These are phyloP conservation scores for Poecile montanus DNA, from an alignment of 2,797 vertebrate species.

Conservation along the genomic window DNA sequence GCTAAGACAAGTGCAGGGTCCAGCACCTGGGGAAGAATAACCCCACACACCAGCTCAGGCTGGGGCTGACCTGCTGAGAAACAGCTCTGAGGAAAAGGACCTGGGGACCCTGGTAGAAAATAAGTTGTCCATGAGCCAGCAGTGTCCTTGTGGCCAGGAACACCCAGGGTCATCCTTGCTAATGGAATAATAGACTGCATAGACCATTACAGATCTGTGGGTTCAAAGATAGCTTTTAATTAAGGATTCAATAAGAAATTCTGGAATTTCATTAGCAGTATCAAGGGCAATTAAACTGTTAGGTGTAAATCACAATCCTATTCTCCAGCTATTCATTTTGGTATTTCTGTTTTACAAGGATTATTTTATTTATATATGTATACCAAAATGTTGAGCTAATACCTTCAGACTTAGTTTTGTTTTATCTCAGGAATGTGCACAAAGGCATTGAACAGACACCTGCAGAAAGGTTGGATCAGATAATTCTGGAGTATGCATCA, in stretches of 20 bases:
- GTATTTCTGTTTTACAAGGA: background rate
- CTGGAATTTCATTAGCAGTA: background rate
- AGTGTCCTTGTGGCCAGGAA: background rate
- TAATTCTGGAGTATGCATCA: background rate
- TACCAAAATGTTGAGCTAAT: background rate
- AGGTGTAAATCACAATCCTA: background rate
- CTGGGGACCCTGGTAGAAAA: background rate
- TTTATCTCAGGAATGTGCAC: background rate
- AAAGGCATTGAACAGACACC: background rate
- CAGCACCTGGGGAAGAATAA: background rate
- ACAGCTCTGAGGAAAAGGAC: background rate
- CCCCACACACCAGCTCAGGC: accelerated
- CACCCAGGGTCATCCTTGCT: background rate
- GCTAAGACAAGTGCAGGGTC: background rate
- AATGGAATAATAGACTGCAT: background rate
- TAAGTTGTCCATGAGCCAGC: background rate
- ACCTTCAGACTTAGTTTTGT: background rate
- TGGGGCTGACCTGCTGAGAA: background rate
- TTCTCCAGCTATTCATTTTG: background rate
- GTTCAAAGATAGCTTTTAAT: background rate
- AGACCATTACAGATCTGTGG: background rate
- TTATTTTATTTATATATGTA: background rate
- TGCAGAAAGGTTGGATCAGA: background rate
- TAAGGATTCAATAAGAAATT: background rate
- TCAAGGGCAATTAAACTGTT: background rate